Evolutionary conservation across 2,113 vertebrate species (phyloP), one percentile per base, ranked within the genome.

Genomic region (Ophthalmolycus amberensis): DNA sequence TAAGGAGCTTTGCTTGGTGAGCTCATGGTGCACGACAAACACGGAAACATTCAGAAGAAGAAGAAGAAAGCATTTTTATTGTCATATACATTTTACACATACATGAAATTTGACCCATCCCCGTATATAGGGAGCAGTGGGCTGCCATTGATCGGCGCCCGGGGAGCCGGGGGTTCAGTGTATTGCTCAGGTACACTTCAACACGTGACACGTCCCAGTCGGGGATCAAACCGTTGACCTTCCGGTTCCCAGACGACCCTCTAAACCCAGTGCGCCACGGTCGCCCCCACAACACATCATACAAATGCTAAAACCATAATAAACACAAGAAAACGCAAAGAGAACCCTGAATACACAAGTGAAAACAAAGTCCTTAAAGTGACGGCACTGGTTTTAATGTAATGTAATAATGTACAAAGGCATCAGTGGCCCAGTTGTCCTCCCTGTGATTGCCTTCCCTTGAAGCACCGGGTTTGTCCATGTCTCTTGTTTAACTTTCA

Each of bases 351-450:
- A 52, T 52, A 54, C 2, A 50, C 16, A 69, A 18, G 1, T 29
- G 12, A 46, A 64, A 66, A 48, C 20, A 56, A 38, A 46, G 25
- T n/a, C 10, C 18, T 62, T 71, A 42, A 54, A 64, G 77, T 71
- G 58, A 64, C 46, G 2, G 29, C 10, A 16, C 34, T 40, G 46
- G 37, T 71, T 71, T 29, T 56, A 54, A 70, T 63, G 44, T 40
- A 38, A 67, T 20, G 29, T 38, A 25, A 9, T 62, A 16, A 50
- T 25, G 22, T 25, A 10, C 8, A 4, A 22, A 52, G 60, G 10
- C 7, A 8, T 48, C 54, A 37, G 65, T 44, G 14, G 29, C 6
- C 12, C 52, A 44, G 25, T 27, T 37, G 40, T 48, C 48, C 25
- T 52, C 20, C 2, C 5, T 58, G 40, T n/a, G 27, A 7, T 71